Percentiles rank a stretch among this genome's conserved stretches.
These are phyloP conservation scores for Hylyphantes graminicola DNA, from an alignment of 1,140 invertebrate genomes.

Conservation along the genomic window DNA sequence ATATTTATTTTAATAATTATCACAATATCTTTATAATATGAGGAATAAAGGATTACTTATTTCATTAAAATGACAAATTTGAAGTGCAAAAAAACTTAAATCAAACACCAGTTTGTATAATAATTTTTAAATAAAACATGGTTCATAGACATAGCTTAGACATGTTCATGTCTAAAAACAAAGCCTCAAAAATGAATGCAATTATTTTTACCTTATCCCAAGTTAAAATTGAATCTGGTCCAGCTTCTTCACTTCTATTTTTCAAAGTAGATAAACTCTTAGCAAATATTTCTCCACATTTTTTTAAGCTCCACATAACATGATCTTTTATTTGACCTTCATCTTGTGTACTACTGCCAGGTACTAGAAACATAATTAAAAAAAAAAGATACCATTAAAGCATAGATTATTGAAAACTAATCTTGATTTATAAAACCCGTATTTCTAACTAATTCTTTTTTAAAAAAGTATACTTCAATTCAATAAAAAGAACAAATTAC, in stretches of 20 bases:
- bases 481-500: too few species aligned
- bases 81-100: neutral
- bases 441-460: neutral
- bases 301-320: slow-evolving; percentile 81
- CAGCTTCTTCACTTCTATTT: slow-evolving; percentile 66
- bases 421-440: neutral
- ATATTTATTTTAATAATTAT: too few species aligned
- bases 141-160: too few species aligned
- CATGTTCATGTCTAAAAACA: too few species aligned
- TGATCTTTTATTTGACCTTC: slow-evolving; percentile 77
- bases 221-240: slow-evolving; percentile 78
- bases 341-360: slow-evolving; percentile 66
- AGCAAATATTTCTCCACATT: slow-evolving; percentile 82
- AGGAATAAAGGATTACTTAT: too few species aligned
- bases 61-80: neutral
- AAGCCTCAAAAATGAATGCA: neutral
- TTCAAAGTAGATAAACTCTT: slow-evolving; percentile 78
- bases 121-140: too few species aligned
- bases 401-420: neutral
- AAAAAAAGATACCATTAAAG: neutral
- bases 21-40: too few species aligned
- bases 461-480: too few species aligned
- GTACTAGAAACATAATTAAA: slow-evolving; percentile 66
- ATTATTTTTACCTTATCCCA: slow-evolving; percentile 85
- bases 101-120: too few species aligned